phyloP scores from a whole-genome alignment of 2,797 vertebrate species.

The Glossophaga mutica region DNA sequence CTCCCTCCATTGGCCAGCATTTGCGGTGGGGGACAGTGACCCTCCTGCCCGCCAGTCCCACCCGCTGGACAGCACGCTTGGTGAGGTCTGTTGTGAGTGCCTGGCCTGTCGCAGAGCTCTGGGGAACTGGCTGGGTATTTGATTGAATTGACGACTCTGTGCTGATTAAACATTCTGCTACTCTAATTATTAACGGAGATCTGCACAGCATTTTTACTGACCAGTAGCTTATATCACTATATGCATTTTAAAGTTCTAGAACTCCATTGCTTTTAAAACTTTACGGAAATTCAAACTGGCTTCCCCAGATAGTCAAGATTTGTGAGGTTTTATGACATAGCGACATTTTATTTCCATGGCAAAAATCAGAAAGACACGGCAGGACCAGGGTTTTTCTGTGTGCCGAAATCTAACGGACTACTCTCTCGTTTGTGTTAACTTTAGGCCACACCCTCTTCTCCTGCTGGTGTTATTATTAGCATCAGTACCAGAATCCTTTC shows the following conservation, averaged over 20 bases:
- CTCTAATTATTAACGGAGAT: not conserved
- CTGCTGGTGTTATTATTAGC: not conserved
- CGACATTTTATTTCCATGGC: not conserved
- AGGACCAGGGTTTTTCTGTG: not conserved
- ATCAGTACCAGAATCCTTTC: not conserved
- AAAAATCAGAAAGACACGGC: not conserved
- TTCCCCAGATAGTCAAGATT: slow-evolving; percentile 29
- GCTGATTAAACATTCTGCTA: not conserved
- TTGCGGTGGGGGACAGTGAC: accelerated
- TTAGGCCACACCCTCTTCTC: not conserved
- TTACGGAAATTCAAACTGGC: slow-evolving; percentile 20
- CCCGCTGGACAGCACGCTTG: accelerated
- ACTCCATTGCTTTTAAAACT: not conserved
- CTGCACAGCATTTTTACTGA: not conserved
- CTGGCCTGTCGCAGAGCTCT: not conserved
- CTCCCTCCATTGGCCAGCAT: accelerated
- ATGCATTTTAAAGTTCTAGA: not conserved
- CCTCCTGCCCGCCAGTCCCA: accelerated
- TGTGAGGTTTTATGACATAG: not conserved
- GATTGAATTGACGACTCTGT: not conserved
- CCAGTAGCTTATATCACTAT: not conserved
- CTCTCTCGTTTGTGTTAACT: not conserved
- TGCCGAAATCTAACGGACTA: not conserved
- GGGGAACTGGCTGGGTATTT: not conserved
- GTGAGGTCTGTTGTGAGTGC: not conserved